Conservation (phyloP, 2,888 invertebrate species). For the Melieria omissa region DNA sequence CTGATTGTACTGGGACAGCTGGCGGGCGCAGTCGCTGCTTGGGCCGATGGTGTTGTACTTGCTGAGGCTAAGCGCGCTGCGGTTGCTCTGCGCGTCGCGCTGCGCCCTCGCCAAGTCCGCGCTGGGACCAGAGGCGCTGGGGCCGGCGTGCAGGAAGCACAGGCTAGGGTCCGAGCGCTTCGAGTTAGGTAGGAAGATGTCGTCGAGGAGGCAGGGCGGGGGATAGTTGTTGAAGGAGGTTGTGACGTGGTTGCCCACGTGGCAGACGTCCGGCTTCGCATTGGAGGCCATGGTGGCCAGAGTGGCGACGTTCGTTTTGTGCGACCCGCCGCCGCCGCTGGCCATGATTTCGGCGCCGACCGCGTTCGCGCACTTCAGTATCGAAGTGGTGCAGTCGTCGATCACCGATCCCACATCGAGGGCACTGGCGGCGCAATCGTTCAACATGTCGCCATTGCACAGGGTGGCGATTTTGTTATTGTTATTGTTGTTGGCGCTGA, state of each 20-base stretch:
- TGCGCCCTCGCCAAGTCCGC: constrained; percentile 40
- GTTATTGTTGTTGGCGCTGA: constrained; percentile 35
- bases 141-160: constrained; percentile 52
- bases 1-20: constrained; percentile 60
- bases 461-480: constrained; percentile 53
- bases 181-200: constrained; percentile 56
- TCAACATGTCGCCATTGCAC: constrained; percentile 55
- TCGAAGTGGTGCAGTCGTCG: constrained; percentile 64
- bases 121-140: constrained; percentile 22
- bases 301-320: constrained; percentile 35
- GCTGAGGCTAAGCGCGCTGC: constrained; percentile 52
- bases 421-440: constrained; percentile 54
- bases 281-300: constrained; percentile 45
- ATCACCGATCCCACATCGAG: constrained; percentile 55
- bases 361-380: constrained; percentile 62
- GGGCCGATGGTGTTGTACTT: constrained; percentile 67
- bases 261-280: constrained; percentile 55
- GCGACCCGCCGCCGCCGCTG: constrained; percentile 38
- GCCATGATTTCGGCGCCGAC: constrained; percentile 50
- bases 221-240: constrained; percentile 44
- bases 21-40: constrained; percentile 64
- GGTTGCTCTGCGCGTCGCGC: constrained; percentile 45
- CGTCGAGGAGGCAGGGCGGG: constrained; percentile 56
- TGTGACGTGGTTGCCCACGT: constrained; percentile 41
- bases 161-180: constrained; percentile 59